Percentiles rank a stretch among this genome's conserved stretches.
Evolutionary conservation across 1,140 invertebrate species (phyloP).

Genomic region (Delia radicum): DNA sequence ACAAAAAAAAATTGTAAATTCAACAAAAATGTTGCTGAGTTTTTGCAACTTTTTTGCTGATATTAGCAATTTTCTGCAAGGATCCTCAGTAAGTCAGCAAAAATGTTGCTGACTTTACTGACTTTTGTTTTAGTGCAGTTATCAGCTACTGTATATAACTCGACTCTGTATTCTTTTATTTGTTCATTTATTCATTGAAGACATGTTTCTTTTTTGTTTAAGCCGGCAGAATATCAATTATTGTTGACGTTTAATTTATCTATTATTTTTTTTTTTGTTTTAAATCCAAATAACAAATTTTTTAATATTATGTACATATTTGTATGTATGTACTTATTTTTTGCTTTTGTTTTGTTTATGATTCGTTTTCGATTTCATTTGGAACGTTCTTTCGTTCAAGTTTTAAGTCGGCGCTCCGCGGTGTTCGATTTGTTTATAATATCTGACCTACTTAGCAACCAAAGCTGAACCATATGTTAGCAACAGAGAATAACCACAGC

Average conservation of each 20-base stretch:
- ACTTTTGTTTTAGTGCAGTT: no score
- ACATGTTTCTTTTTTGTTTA: neutral
- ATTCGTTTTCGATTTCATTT: neutral
- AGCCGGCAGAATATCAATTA: constrained; percentile 3
- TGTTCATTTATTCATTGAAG: neutral
- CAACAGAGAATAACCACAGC: constrained; percentile 11
- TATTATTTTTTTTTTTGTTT: neutral
- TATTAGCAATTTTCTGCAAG: no score
- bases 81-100: no score
- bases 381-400: neutral
- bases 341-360: constrained; percentile 28
- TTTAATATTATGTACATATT: neutral
- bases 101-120: no score
- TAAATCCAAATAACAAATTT: neutral
- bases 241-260: neutral
- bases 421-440: neutral
- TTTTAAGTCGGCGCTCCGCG: neutral
- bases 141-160: no score
- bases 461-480: constrained; percentile 47
- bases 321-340: constrained; percentile 53
- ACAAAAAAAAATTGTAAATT: no score
- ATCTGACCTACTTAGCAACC: constrained; percentile 53
- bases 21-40: no score
- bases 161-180: no score
- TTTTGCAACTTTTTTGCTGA: no score